A percentile compares a stretch with the other conserved stretches of the same genome.
Conservation (phyloP, 1,140 invertebrate species). For the Gryon sp. region DNA sequence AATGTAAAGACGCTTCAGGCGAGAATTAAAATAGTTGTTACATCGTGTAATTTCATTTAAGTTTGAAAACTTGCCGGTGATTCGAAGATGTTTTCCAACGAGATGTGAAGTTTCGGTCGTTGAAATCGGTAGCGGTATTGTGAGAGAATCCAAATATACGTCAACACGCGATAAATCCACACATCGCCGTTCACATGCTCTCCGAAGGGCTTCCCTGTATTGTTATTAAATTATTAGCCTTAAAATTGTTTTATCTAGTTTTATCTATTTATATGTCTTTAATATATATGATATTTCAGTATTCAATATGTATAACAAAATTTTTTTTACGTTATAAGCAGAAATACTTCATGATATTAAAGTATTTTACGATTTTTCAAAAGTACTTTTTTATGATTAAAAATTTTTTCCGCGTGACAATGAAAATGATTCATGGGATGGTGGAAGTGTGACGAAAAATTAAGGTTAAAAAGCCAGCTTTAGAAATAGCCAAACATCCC, state of each 20-base stretch:
- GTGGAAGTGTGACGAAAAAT: too few species aligned
- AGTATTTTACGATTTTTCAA: too few species aligned
- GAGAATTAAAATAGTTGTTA: conserved; percentile 16
- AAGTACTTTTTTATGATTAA: too few species aligned
- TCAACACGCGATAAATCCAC: conserved; percentile 83
- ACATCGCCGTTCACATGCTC: conserved; percentile 81
- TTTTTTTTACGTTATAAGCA: too few species aligned
- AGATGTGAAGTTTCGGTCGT: conserved; percentile 84
- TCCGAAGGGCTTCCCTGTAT: conserved; percentile 79
- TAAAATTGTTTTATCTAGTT: neutral
- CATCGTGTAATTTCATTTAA: conserved; percentile 13
- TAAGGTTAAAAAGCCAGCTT: neutral
- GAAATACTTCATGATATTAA: too few species aligned
- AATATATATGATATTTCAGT: neutral
- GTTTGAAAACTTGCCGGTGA: conserved; percentile 81
- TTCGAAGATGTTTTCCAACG: conserved; percentile 85
- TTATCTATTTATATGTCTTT: neutral
- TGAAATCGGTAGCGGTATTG: conserved; percentile 81
- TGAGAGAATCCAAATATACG: conserved; percentile 84
- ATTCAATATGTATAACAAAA: too few species aligned
- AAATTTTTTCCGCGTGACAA: too few species aligned
- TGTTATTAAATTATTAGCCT: conserved; percentile 15
- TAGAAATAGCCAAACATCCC: conserved; percentile 4
- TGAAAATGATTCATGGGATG: too few species aligned
- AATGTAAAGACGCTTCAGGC: neutral